Evolutionary conservation across 2,113 vertebrate genomes (phyloP).

Genomic region (Ammodytes marinus): DNA sequence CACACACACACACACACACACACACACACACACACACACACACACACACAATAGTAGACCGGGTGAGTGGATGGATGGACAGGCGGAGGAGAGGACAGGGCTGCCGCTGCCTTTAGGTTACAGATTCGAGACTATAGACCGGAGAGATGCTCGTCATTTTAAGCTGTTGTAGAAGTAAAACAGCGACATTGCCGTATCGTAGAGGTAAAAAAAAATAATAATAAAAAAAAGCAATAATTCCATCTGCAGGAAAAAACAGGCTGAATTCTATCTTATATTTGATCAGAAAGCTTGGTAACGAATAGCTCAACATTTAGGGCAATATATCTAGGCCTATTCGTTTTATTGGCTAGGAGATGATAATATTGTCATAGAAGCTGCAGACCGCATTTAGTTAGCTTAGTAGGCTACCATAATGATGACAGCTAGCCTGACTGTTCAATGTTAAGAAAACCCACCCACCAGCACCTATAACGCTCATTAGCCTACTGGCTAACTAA

Average conservation of each 20-base stretch:
- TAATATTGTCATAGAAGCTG: not conserved
- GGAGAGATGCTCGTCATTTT: too few species aligned
- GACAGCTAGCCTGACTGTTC: not conserved
- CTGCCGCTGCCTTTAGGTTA: conserved; percentile 60
- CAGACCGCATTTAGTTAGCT: not conserved
- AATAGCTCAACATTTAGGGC: not conserved
- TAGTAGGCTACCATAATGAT: not conserved
- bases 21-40: conserved; percentile 48
- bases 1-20: conserved; percentile 22
- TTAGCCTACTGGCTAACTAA: too few species aligned
- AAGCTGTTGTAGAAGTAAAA: not conserved
- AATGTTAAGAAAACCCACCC: not conserved
- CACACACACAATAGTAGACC: conserved; percentile 49
- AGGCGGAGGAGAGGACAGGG: conserved; percentile 63
- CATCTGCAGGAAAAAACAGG: not conserved
- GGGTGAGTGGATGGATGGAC: conserved; percentile 69
- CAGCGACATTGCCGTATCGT: not conserved
- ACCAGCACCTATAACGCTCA: not conserved
- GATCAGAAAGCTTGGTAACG: not conserved
- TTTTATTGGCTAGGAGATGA: not conserved
- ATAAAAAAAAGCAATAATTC: not conserved
- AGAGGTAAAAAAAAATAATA: not conserved
- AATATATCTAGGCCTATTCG: not conserved
- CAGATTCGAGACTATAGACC: not conserved
- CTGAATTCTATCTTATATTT: not conserved